Evolutionary conservation across 2,797 vertebrate species (phyloP).

Genomic region (Poeciliopsis paucimaculata): DNA sequence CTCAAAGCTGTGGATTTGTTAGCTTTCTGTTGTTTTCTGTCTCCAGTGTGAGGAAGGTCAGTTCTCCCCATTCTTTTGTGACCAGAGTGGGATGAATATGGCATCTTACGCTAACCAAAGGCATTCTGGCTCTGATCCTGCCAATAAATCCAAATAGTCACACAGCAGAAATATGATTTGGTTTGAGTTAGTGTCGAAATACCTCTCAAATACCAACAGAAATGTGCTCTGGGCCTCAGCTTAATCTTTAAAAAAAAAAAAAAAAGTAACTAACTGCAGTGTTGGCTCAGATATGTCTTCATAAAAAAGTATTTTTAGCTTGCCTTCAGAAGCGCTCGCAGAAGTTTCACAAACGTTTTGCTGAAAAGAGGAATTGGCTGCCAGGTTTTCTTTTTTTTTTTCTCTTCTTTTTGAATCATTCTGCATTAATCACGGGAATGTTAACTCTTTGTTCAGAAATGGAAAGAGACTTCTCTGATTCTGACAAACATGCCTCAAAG

Average conservation of each 20-base stretch:
- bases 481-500: slow-evolving; percentile 69
- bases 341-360: slow-evolving; percentile 53
- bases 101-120: slow-evolving; percentile 68
- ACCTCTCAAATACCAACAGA: slow-evolving; percentile 74
- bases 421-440: slow-evolving; percentile 55
- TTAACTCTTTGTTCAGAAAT: slow-evolving; percentile 45
- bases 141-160: slow-evolving; percentile 72
- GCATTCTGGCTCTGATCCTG: slow-evolving; percentile 63
- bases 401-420: slow-evolving; percentile 47
- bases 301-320: slow-evolving; percentile 80
- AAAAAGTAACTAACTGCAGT: background rate
- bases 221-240: slow-evolving; percentile 68
- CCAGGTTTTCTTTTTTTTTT: slow-evolving; percentile 47
- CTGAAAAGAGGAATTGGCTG: slow-evolving; percentile 60
- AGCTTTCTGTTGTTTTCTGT: slow-evolving; percentile 23
- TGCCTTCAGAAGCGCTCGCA: slow-evolving; percentile 68
- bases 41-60: slow-evolving; percentile 45
- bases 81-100: slow-evolving; percentile 65
- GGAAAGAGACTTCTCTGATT: slow-evolving; percentile 20
- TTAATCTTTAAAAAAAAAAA: slow-evolving; percentile 53
- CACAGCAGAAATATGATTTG: slow-evolving; percentile 72
- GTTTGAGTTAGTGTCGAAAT: slow-evolving; percentile 81
- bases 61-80: slow-evolving; percentile 61
- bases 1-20: background rate
- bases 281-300: slow-evolving; percentile 73